Conservation (phyloP, 2,797 vertebrate genomes). For the Crocidura indochinensis region DNA sequence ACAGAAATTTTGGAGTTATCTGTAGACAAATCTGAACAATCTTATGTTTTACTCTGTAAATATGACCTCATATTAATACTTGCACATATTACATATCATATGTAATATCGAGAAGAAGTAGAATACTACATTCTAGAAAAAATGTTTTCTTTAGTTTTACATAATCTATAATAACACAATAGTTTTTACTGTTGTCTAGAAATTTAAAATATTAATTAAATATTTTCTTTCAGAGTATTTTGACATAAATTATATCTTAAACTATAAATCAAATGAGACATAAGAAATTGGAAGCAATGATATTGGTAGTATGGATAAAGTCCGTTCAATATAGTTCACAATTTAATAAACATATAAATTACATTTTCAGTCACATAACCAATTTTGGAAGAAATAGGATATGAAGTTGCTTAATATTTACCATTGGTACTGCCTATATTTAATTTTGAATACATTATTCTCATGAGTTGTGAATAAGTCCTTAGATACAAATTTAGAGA, state of each 20-base stretch:
- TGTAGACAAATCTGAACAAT: not conserved
- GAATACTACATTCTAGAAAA: not conserved
- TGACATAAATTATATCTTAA: conserved; percentile 6
- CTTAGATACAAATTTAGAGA: not conserved
- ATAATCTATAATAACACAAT: not conserved
- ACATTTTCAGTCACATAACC: not conserved
- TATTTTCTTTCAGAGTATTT: not conserved
- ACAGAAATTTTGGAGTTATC: conserved; percentile 9
- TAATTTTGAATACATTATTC: not conserved
- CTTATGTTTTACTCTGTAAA: not conserved
- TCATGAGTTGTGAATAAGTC: not conserved
- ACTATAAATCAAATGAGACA: not conserved
- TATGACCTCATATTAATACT: not conserved
- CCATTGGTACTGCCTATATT: not conserved
- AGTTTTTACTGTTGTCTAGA: not conserved
- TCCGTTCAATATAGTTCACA: not conserved
- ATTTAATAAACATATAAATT: conserved; percentile 40
- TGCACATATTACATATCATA: too few relatives aligned
- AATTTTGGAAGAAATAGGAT: not conserved
- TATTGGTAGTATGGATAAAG: not conserved
- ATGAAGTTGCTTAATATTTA: not conserved
- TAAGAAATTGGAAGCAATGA: not conserved
- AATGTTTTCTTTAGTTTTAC: too few relatives aligned
- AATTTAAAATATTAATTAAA: conserved; percentile 15
- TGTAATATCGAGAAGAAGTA: not conserved